Conservation (phyloP, 2,797 vertebrate species). For the Otolemur crassicaudatus region DNA sequence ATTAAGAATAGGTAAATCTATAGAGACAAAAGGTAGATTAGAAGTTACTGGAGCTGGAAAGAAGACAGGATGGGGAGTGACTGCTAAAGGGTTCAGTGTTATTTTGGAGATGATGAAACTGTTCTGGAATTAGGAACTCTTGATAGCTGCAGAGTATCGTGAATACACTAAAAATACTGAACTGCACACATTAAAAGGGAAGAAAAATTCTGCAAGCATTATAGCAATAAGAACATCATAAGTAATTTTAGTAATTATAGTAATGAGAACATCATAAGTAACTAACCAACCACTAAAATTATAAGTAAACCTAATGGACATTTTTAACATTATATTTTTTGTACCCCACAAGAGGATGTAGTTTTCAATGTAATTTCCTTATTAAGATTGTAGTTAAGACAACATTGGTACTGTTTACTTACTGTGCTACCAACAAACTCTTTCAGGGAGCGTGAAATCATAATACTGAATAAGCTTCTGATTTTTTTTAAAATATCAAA, state of each 20-base stretch:
- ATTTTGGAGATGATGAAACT: neutral
- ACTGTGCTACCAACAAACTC: neutral
- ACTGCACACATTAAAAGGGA: neutral
- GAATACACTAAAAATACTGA: neutral
- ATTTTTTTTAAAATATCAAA: neutral
- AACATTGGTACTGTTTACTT: neutral
- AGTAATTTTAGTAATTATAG: neutral
- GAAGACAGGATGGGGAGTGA: neutral
- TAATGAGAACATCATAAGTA: neutral
- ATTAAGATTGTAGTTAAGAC: neutral
- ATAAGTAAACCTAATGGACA: neutral
- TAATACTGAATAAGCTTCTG: neutral
- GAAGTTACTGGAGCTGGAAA: neutral
- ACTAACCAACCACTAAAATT: neutral
- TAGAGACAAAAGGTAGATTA: neutral
- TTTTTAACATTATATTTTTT: neutral
- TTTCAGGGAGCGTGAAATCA: neutral
- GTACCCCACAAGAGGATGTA: neutral
- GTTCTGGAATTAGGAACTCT: neutral
- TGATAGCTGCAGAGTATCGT: neutral
- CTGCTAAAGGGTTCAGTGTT: neutral
- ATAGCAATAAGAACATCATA: neutral
- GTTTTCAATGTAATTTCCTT: neutral
- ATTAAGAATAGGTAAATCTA: neutral
- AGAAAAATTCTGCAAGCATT: neutral